These are phyloP conservation scores for Proctacanthus coquilletti DNA, from an alignment of 1,140 invertebrate species.

Conservation along the genomic window DNA sequence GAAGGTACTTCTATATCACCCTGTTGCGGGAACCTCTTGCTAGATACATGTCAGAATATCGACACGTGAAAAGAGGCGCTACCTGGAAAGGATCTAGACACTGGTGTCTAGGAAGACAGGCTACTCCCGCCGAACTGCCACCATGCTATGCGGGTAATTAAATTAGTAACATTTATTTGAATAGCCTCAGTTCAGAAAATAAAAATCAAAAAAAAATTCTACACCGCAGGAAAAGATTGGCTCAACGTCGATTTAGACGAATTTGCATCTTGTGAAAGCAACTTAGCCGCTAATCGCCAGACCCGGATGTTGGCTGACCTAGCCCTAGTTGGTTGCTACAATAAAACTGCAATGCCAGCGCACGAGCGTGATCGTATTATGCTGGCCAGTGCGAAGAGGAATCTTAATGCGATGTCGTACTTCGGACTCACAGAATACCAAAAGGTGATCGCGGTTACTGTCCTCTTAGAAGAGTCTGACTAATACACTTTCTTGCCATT, in stretches of 20 bases:
- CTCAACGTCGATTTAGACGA: conserved; percentile 54
- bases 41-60: conserved; percentile 84
- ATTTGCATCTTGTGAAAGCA: conserved; percentile 79
- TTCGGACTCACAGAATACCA: conserved; percentile 95
- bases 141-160: conserved; percentile 53
- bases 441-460: conserved; percentile 39
- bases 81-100: conserved; percentile 89
- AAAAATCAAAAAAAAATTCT: background rate
- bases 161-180: no score
- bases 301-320: conserved; percentile 95
- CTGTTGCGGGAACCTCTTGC: conserved; percentile 82
- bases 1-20: conserved; percentile 92
- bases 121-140: conserved; percentile 59
- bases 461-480: background rate
- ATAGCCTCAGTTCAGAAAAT: no score
- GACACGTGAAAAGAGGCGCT: conserved; percentile 90
- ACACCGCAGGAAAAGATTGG: conserved; percentile 37
- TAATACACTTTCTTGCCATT: conserved; percentile 8
- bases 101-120: conserved; percentile 70
- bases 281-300: conserved; percentile 91
- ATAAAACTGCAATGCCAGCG: conserved; percentile 55
- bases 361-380: conserved; percentile 62
- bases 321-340: conserved; percentile 89
- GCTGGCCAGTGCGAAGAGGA: conserved; percentile 86
- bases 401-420: conserved; percentile 87